Evolutionary conservation across 2,888 invertebrate genomes (phyloP), one percentile per base, ranked within the genome.

Genomic region (Nomada fucata): DNA sequence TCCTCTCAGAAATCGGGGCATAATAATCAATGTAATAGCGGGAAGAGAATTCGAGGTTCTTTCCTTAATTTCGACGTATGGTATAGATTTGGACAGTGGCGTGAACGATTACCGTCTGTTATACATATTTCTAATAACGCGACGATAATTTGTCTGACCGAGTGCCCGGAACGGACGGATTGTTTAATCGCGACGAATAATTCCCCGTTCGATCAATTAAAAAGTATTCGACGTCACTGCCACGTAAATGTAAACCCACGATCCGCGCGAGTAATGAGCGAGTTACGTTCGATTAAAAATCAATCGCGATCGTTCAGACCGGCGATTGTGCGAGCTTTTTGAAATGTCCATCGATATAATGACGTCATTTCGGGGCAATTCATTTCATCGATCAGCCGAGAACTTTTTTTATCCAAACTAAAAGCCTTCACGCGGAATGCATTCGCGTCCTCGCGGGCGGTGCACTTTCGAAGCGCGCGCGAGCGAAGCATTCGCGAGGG

Each of bases 331-430:
- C 42, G 52, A 52, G 70, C 70, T 53, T 71, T 71, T 71, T 55
- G 50, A 64, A 59, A 50, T n/a, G 20, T 50, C 26, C 50, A 64
- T 64, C 57, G 57, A n/a, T 47, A 64, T 26, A 72, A 55, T 50
- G 64, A 52, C 50, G 59, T 59, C 50, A 44, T 76, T 76, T 57
- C 74, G 29, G 4, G 18, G 59, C 47, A 65, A 77, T 77, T 77
- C 77, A 36, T 61, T 55, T 36, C 36, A 9, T 26, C 63, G 44
- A 26, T 69, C 50, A 52, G 18, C 50, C 52, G 9, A 26, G 26
- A 11, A 18, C 63, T 59, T 67, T 77, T 77, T 36, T 36, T 5
- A 36, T 23, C 23, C 26, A 44, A 64, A 60, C 47, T 65, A 63
- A 70, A 73, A 61, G 57, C 15, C 57, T 20, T 9, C 71, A 18